These are phyloP conservation scores for Hypothenemus hampei DNA, from an alignment of 1,140 invertebrate genomes.

Conservation along the genomic window DNA sequence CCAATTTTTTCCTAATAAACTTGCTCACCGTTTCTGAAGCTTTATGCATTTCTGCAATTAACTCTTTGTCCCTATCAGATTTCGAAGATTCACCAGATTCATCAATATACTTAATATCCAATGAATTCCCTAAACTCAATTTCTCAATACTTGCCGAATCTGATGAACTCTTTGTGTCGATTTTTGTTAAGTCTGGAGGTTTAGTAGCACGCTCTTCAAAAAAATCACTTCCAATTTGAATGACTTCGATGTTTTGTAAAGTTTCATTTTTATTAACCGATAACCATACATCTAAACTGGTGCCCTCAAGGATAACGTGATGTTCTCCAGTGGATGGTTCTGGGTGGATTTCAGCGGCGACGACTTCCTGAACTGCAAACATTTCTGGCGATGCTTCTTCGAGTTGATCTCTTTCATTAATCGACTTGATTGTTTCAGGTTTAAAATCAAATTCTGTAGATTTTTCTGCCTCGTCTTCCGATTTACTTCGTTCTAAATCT, in stretches of 20 bases:
- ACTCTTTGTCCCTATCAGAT: constrained; percentile 41
- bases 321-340: constrained; percentile 37
- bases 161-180: constrained; percentile 40
- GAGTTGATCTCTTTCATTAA: constrained; percentile 34
- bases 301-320: constrained; percentile 45
- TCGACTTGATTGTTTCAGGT: constrained; percentile 54
- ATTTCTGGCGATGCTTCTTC: constrained; percentile 36
- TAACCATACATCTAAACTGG: constrained; percentile 47
- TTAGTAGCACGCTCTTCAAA: constrained; percentile 41
- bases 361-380: constrained; percentile 47
- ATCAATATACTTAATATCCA: constrained; percentile 45
- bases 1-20: constrained; percentile 40
- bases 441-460: constrained; percentile 51
- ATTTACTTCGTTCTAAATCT: constrained; percentile 40
- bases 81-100: constrained; percentile 44
- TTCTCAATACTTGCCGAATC: constrained; percentile 43
- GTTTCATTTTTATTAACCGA: constrained; percentile 41
- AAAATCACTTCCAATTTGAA: constrained; percentile 43
- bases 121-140: constrained; percentile 42
- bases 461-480: constrained; percentile 28
- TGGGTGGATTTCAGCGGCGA: constrained; percentile 43
- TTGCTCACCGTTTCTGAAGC: constrained; percentile 40
- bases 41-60: constrained; percentile 42
- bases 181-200: constrained; percentile 38
- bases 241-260: constrained; percentile 45